phyloP scores from a whole-genome alignment of 2,797 vertebrate species.

The Thaleichthys pacificus region DNA sequence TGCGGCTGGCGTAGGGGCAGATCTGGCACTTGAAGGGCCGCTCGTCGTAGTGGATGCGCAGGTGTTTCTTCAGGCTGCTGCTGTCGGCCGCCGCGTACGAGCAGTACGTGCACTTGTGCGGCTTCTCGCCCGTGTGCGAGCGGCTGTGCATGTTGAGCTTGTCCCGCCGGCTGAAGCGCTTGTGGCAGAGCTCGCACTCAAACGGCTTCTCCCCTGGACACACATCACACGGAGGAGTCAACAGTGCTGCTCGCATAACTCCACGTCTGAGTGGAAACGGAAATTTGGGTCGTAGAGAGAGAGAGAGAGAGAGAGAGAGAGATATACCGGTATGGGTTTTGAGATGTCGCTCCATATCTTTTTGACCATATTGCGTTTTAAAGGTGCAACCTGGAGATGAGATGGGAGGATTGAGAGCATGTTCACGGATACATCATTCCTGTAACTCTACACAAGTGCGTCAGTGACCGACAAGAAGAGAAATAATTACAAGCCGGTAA shows the following conservation, averaged over 20 bases:
- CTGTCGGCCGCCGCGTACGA: slow-evolving; percentile 93
- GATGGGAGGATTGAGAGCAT: background rate
- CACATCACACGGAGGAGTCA: background rate
- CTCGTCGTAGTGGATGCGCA: slow-evolving; percentile 93
- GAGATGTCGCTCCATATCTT: slow-evolving; percentile 96
- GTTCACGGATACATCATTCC: background rate
- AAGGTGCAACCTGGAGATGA: slow-evolving; percentile 71
- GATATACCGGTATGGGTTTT: slow-evolving; percentile 92
- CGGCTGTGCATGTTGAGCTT: slow-evolving; percentile 97
- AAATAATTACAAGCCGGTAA: background rate
- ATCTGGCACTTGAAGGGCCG: slow-evolving; percentile 98
- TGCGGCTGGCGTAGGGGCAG: slow-evolving; percentile 96
- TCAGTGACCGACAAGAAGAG: background rate
- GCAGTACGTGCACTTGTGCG: slow-evolving; percentile 94
- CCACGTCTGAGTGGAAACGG: background rate
- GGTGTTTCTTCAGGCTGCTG: slow-evolving; percentile 97
- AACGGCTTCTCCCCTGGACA: slow-evolving; percentile 93
- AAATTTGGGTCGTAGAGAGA: background rate
- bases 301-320: slow-evolving; percentile 9
- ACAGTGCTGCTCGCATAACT: background rate
- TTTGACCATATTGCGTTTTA: slow-evolving; percentile 96
- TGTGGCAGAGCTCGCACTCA: slow-evolving; percentile 92
- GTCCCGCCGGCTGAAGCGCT: slow-evolving; percentile 94
- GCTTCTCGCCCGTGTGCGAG: slow-evolving; percentile 93
- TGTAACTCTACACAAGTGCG: background rate